Percentiles rank a stretch among this genome's conserved stretches.
These are phyloP conservation scores for Acanthopleura granulata DNA, from an alignment of 2,888 invertebrate species.

Conservation along the genomic window DNA sequence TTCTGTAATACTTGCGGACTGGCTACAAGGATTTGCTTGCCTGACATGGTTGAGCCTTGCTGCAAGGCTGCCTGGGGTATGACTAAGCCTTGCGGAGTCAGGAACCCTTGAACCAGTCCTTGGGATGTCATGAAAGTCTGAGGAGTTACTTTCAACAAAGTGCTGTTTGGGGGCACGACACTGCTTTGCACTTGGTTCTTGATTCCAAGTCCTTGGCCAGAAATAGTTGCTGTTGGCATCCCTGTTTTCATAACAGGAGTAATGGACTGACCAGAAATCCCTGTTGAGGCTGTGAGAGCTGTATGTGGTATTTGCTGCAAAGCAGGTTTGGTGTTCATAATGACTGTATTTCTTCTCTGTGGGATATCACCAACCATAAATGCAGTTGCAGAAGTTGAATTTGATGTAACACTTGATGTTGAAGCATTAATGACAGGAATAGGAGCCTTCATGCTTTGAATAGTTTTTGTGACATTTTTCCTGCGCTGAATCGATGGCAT, in stretches of 20 bases:
- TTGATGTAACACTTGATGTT: background rate
- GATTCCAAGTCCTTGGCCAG: background rate
- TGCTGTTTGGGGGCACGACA: conserved; percentile 37
- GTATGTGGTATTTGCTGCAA: conserved; percentile 3
- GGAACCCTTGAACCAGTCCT: conserved; percentile 43
- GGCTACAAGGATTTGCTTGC: background rate
- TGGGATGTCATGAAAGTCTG: conserved; percentile 40
- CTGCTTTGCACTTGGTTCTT: background rate
- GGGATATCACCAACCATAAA: background rate
- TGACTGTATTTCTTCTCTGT: background rate
- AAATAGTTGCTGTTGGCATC: background rate
- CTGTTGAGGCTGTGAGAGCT: conserved; percentile 12
- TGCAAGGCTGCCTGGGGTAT: conserved; percentile 29
- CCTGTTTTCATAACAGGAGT: background rate
- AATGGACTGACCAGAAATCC: background rate
- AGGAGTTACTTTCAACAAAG: conserved; percentile 41
- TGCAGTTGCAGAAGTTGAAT: conserved; percentile 8
- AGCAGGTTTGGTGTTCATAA: conserved; percentile 26
- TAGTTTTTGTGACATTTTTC: conserved; percentile 58
- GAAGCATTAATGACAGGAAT: conserved; percentile 43
- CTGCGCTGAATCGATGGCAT: conserved; percentile 53
- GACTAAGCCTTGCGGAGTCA: conserved; percentile 47
- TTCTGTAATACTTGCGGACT: background rate
- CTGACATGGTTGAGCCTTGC: background rate
- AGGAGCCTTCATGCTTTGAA: conserved; percentile 61